Conservation (phyloP, 2,888 invertebrate genomes). For the Watsonalla binaria region DNA sequence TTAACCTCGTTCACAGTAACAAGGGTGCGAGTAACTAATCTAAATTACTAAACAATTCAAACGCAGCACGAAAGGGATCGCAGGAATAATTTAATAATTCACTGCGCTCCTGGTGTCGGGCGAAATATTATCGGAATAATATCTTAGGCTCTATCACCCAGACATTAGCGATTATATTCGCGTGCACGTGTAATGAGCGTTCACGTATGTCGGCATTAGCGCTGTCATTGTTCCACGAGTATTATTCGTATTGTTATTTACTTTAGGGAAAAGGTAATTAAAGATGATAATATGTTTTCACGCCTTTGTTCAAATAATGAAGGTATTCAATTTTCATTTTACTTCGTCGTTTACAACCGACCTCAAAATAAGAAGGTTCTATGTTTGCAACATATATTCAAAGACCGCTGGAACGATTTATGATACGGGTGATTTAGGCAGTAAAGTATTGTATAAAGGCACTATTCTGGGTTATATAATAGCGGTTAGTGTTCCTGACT, state of each 20-base stretch:
- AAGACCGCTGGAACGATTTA: no score
- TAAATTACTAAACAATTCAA: constrained; percentile 17
- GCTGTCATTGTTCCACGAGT: constrained; percentile 21
- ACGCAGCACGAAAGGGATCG: constrained; percentile 39
- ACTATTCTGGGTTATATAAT: no score
- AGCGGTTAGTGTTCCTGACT: no score
- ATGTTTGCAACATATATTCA: no score
- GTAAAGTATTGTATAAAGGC: no score
- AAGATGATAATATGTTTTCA: background rate
- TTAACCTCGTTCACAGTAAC: no score
- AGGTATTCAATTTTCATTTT: background rate
- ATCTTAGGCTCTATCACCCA: constrained; percentile 34
- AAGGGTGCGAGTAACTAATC: no score
- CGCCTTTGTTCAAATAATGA: background rate
- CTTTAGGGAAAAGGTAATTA: background rate
- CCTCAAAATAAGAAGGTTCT: no score
- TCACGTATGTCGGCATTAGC: constrained; percentile 25
- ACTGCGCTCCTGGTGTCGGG: constrained; percentile 24
- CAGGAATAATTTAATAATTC: constrained; percentile 62
- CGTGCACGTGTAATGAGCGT: constrained; percentile 18
- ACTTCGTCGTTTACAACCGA: no score
- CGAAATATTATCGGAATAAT: constrained; percentile 35
- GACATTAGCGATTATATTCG: constrained; percentile 36
- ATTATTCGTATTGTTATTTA: background rate
- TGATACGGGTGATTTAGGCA: no score